Conservation (phyloP, 1,140 invertebrate genomes). For the Coenobita brevimanus region DNA sequence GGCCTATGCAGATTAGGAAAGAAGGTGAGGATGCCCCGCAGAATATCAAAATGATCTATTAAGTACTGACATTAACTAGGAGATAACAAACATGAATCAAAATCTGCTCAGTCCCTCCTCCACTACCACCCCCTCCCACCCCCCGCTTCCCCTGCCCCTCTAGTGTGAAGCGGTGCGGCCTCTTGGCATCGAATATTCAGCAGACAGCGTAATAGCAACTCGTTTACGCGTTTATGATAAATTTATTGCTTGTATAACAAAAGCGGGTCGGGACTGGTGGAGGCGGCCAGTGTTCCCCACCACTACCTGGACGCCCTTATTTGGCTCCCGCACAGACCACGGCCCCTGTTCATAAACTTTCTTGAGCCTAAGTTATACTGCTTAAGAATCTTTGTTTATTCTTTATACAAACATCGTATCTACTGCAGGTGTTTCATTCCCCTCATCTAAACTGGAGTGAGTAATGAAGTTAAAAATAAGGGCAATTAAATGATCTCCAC, state of each 20-base stretch:
- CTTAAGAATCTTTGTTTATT: no score
- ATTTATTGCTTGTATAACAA: slow-evolving; percentile 67
- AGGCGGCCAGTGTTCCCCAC: slow-evolving; percentile 27
- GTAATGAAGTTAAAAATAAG: no score
- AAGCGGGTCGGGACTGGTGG: slow-evolving; percentile 17
- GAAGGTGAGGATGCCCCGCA: no score
- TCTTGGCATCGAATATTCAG: slow-evolving; percentile 37
- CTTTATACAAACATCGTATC: no score
- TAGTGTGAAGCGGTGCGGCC: slow-evolving; percentile 8
- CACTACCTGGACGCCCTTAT: slow-evolving; percentile 54
- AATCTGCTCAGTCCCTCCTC: not conserved
- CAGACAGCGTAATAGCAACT: slow-evolving; percentile 59
- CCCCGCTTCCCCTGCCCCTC: not conserved
- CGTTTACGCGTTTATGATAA: slow-evolving; percentile 63
- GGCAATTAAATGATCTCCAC: no score
- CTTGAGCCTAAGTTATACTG: no score
- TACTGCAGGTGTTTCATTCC: no score
- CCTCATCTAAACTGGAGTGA: no score
- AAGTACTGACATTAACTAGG: no score
- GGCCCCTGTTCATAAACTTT: no score
- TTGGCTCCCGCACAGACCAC: slow-evolving; percentile 5
- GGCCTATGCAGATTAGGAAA: no score
- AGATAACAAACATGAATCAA: slow-evolving; percentile 34
- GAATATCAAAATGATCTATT: no score
- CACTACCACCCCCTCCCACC: not conserved